Conservation (phyloP, 2,797 vertebrate genomes). For the Labeo calbasu region DNA sequence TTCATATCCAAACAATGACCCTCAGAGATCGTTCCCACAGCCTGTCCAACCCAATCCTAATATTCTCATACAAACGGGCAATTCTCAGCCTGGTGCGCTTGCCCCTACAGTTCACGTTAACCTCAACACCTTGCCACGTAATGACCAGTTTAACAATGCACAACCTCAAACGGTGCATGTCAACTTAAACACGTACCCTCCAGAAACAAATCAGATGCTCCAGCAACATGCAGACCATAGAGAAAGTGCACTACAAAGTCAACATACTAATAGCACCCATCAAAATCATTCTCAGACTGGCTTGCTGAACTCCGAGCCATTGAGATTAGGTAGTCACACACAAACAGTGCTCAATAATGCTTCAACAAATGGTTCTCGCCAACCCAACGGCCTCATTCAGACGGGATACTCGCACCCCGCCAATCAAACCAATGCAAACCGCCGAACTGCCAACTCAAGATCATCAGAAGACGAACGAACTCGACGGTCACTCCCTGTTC, state of each 20-base stretch:
- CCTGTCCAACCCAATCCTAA: slow-evolving; percentile 69
- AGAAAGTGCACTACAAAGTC: slow-evolving; percentile 38
- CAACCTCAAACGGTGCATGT: slow-evolving; percentile 76
- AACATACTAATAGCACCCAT: slow-evolving; percentile 12
- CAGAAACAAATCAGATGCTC: slow-evolving; percentile 27
- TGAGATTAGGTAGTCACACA: slow-evolving; percentile 25
- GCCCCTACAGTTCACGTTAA: slow-evolving; percentile 72
- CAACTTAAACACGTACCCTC: slow-evolving; percentile 73
- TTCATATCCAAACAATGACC: slow-evolving; percentile 67
- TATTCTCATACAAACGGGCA: slow-evolving; percentile 73
- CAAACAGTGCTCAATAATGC: slow-evolving; percentile 19
- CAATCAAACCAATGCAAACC: slow-evolving; percentile 44
- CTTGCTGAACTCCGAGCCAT: slow-evolving; percentile 47
- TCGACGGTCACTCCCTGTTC: not conserved
- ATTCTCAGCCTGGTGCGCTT: slow-evolving; percentile 56
- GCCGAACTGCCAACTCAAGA: slow-evolving; percentile 64
- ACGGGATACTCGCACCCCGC: slow-evolving; percentile 69
- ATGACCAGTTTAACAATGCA: slow-evolving; percentile 56
- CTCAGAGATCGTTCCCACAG: slow-evolving; percentile 58
- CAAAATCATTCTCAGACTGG: slow-evolving; percentile 35
- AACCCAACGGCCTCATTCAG: slow-evolving; percentile 59
- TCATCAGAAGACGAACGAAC: slow-evolving; percentile 52
- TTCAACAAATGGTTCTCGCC: slow-evolving; percentile 16
- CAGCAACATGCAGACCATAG: slow-evolving; percentile 12
- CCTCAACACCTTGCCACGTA: slow-evolving; percentile 68